Evolutionary conservation across 92 coral and sea anemone genomes (phyloP), one percentile per base, ranked within the genome.

Genomic region (Parazoanthus darwini): DNA sequence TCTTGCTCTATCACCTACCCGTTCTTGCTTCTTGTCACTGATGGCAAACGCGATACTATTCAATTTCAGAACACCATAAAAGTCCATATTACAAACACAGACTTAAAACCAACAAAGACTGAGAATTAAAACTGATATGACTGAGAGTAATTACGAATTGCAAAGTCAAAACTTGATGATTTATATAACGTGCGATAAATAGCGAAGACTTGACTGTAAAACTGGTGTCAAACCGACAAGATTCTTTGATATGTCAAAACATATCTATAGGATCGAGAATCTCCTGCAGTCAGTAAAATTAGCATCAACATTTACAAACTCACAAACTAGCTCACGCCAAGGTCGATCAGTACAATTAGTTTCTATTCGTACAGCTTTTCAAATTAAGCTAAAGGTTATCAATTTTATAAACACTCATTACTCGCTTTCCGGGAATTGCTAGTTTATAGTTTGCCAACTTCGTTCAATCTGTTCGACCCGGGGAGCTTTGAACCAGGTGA

Each of bases 321-420:
- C 67, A 65, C 86, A 39, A 80, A 42, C 38, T 15, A 33, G 14
- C 1, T 48, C 11, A n/a, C 23, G 79, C 67, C 78, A 58, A 80
- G 85, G 72, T 80, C 33, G 33, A 29, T 29, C 87, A 84, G 25
- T 66, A 16, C 77, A 39, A 70, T 82, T 43, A 82, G 25, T 65
- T 29, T 38, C 39, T 18, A 20, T 81, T 81, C 56, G 18, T 81
- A 16, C 50, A 74, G 22, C 22, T 82, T 22, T 82, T 76, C 23
- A 81, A 44, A 56, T 82, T 6, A 65, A 84, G 67, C 29, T 6
- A 44, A 84, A 70, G 63, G 87, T 84, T 84, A 44, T 66, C 86
- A 23, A 37, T 37, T 4, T 18, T 76, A 18, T 39, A 44, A 38
- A 35, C 79, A 9, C 29, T 35, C 44, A 20, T 37, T 75, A 11